These are phyloP conservation scores for Psephotus haematonotus DNA, from an alignment of 2,113 vertebrate species.

Conservation along the genomic window DNA sequence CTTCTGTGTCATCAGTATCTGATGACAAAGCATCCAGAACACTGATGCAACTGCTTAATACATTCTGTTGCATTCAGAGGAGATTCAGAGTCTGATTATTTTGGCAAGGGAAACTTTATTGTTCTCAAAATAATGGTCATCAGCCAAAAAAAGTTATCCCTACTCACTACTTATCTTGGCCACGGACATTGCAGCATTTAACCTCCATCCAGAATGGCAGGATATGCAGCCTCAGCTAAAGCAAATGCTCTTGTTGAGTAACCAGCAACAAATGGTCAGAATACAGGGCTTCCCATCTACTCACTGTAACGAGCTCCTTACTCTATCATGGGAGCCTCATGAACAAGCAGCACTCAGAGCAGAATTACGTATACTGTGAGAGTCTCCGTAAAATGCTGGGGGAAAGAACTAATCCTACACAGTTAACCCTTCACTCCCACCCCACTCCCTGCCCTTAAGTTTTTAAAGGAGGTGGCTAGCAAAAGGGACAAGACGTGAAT, in stretches of 20 bases:
- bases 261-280: slow-evolving; percentile 8
- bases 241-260: slow-evolving; percentile 31
- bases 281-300: background rate
- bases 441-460: background rate
- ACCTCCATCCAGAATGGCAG: slow-evolving; percentile 13
- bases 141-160: background rate
- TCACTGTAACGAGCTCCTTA: slow-evolving; percentile 9
- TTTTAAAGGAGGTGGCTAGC: background rate
- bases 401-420: background rate
- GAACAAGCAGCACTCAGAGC: background rate
- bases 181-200: slow-evolving; percentile 24
- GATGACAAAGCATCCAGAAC: slow-evolving; percentile 15
- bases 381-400: background rate
- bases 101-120: slow-evolving; percentile 36
- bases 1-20: background rate
- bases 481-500: background rate
- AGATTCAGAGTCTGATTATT: background rate
- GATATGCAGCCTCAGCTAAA: slow-evolving; percentile 19
- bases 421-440: background rate
- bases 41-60: background rate
- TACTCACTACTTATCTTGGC: slow-evolving; percentile 52
- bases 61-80: background rate
- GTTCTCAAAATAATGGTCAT: slow-evolving; percentile 3
- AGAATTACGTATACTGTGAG: accelerated
- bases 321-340: background rate